Percentiles rank a stretch among this genome's conserved stretches.
These are phyloP conservation scores for Halisarca cf. caerulea DNA, from an alignment of 37 sponge, comb jelly and placozoan genomes.

Conservation along the genomic window DNA sequence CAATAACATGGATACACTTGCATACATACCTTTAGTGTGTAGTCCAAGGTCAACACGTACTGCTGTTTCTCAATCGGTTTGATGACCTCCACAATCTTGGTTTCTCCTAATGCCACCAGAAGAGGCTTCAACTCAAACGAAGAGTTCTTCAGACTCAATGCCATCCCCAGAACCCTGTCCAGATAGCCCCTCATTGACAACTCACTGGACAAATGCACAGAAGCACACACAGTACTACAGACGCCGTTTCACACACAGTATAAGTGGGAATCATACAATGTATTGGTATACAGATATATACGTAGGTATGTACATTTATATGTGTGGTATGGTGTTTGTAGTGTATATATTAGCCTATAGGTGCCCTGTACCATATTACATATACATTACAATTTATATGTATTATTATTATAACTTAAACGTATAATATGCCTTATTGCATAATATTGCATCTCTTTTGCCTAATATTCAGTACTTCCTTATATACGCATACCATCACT, in stretches of 20 bases:
- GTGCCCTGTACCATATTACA: too few species aligned
- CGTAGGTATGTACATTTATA: too few species aligned
- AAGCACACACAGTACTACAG: not conserved
- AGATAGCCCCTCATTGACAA: conserved; percentile 54
- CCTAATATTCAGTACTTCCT: too few species aligned
- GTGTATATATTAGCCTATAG: too few species aligned
- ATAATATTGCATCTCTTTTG: too few species aligned
- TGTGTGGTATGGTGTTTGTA: too few species aligned
- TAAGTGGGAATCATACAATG: not conserved
- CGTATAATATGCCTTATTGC: too few species aligned
- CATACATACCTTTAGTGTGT: conserved; percentile 68
- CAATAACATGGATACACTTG: not conserved
- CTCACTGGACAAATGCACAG: conserved; percentile 32
- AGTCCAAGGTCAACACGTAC: conserved; percentile 91
- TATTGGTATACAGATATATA: not conserved
- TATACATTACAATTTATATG: too few species aligned
- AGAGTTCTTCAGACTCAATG: conserved; percentile 42
- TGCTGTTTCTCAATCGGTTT: conserved; percentile 59
- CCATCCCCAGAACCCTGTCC: conserved; percentile 70
- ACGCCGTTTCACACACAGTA: not conserved
- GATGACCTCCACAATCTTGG: conserved; percentile 21
- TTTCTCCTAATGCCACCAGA: conserved; percentile 65
- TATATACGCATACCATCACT: too few species aligned
- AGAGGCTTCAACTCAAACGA: conserved; percentile 42
- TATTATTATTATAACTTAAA: too few species aligned